A percentile compares a stretch with the other conserved stretches of the same genome.
Evolutionary conservation across 1,140 invertebrate species (phyloP).

Genomic region (Pollicipes pollicipes): DNA sequence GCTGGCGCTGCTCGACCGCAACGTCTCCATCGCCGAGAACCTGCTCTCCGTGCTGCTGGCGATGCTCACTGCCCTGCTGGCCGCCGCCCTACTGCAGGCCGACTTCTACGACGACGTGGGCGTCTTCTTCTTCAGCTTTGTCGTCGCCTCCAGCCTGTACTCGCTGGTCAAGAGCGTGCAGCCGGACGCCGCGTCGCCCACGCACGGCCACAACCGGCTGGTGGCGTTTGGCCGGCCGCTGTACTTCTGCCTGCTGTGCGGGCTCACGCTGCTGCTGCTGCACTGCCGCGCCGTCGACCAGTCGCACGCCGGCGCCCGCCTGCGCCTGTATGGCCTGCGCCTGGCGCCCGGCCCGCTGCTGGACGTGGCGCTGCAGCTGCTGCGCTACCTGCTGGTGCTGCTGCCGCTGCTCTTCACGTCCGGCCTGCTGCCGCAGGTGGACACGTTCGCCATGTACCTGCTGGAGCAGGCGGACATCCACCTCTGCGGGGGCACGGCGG

Average conservation of each 20-base stretch:
- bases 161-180: constrained; percentile 96
- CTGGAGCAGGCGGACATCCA: constrained; percentile 94
- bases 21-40: constrained; percentile 68
- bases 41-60: constrained; percentile 65
- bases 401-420: constrained; percentile 86
- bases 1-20: constrained; percentile 80
- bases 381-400: constrained; percentile 63
- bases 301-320: constrained; percentile 22
- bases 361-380: constrained; percentile 44
- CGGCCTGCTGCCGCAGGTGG: constrained; percentile 88
- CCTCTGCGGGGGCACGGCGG: constrained; percentile 90
- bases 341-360: constrained; percentile 50
- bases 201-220: constrained; percentile 92
- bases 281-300: constrained; percentile 10
- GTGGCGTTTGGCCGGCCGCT: constrained; percentile 82
- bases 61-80: constrained; percentile 65
- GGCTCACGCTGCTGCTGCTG: constrained; percentile 50
- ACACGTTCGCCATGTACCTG: constrained; percentile 87
- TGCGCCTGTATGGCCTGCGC: constrained; percentile 51
- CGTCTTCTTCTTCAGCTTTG: constrained; percentile 88
- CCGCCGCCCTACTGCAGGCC: constrained; percentile 59
- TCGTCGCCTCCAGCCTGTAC: constrained; percentile 93
- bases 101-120: constrained; percentile 80
- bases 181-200: constrained; percentile 92
- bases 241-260: constrained; percentile 79